Base-by-base conservation (phyloP, 2,888 invertebrate species). In the Coelopa pilipes region DNA sequence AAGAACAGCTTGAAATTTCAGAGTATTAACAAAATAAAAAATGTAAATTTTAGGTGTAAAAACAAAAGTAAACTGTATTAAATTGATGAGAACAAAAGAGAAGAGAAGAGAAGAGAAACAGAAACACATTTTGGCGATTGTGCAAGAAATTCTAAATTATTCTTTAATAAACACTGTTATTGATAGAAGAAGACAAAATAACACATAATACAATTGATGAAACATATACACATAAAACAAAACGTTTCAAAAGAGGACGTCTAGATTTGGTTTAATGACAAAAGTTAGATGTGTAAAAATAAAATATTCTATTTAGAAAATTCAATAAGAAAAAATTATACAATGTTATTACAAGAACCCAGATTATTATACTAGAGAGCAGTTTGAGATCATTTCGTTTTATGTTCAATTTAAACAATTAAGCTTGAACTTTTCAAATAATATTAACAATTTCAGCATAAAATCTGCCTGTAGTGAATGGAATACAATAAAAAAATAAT, bases 111-210 rank as follows among this genome's bases (percentile, higher is more conserved):
- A 49, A 49, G 10, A 49, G 13, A 49, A 49, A 49, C 49, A 10
- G 34, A 74, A 57, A 50, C 5, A 49, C 50, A 74, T 50, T 76
- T 75, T 75, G 63, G 73, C 62, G 75, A 79, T 75, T 79, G 80
- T 77, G 79, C 76, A 80, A 76, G 74, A 79, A 77, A 82, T 80
- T 82, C 79, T 82, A 82, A 82, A 82, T 79, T 82, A 79, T 77
- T 75, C 68, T 77, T 77, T 80, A 81, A 76, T 50, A 47, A 49
- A 60, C 59, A 59, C 46, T 70, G 53, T 71, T 71, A 53, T 19
- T 5, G n/a, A 50, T 34, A 65, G 13, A 71, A 49, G 34, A 34
- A 34, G 7, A 34, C 34, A 24, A 19, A 70, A 49, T 19, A 50
- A 66, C 17, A 66, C 46, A 66, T n/a, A 34, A 34, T 34, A 7